Conservation (phyloP, 1,140 invertebrate species). For the Aricia agestis region DNA sequence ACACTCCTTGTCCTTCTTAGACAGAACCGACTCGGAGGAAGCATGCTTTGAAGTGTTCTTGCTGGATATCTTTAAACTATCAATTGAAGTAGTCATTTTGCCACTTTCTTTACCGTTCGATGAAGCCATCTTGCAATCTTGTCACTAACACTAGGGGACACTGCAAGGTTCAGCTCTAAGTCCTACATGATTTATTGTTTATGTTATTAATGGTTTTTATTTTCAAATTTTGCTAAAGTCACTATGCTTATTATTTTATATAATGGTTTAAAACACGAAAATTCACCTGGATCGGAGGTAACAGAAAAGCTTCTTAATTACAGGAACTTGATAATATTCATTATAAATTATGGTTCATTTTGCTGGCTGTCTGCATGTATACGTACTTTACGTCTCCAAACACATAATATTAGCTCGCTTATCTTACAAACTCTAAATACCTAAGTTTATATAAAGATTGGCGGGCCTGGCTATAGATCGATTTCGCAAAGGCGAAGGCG, state of each 20-base stretch:
- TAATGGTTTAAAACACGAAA: no score
- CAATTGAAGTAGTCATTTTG: slow-evolving; percentile 68
- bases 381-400: no score
- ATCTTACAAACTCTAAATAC: no score
- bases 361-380: no score
- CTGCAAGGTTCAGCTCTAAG: slow-evolving; percentile 18
- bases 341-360: no score
- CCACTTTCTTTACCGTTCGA: slow-evolving; percentile 64
- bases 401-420: no score
- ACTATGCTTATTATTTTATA: no score
- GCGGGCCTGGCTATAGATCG: background rate
- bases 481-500: background rate
- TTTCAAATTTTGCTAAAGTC: no score
- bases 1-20: slow-evolving; percentile 67
- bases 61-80: slow-evolving; percentile 70
- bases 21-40: slow-evolving; percentile 70
- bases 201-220: background rate
- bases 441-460: no score
- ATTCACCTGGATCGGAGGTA: no score
- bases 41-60: slow-evolving; percentile 71
- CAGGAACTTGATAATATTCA: no score
- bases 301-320: no score
- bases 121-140: slow-evolving; percentile 51
- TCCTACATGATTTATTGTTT: slow-evolving; percentile 18
- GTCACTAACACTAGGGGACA: slow-evolving; percentile 2